Conservation (phyloP, 2,113 vertebrate genomes). For the Otolemur garnettii region DNA sequence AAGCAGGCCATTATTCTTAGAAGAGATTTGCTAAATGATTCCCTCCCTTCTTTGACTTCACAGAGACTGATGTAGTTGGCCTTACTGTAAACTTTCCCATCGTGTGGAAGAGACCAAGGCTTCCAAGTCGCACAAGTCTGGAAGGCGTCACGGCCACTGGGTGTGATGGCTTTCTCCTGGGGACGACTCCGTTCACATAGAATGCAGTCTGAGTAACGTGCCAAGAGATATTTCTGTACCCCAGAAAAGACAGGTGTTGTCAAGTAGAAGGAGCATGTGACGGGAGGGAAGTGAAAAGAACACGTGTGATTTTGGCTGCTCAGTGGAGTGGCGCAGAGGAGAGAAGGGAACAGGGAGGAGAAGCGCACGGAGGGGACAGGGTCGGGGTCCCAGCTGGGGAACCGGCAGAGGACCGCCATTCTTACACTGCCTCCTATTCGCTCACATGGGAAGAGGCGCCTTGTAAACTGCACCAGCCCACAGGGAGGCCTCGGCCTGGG, state of each 20-base stretch:
- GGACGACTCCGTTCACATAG: background rate
- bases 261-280: background rate
- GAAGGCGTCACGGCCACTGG: background rate
- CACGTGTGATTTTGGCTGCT: background rate
- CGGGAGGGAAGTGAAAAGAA: background rate
- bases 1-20: background rate
- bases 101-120: background rate
- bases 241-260: background rate
- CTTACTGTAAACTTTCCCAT: background rate
- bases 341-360: background rate
- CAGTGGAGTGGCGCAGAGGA: background rate
- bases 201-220: background rate
- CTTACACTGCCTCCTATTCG: background rate
- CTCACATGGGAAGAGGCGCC: background rate
- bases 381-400: background rate
- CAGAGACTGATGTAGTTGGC: background rate
- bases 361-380: background rate
- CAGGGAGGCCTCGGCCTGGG: accelerated
- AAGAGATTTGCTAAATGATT: background rate
- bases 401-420: background rate
- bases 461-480: background rate
- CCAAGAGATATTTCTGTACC: background rate
- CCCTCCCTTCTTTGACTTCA: slow-evolving; percentile 32
- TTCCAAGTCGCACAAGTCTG: background rate
- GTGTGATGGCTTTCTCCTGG: background rate